Base-by-base conservation (phyloP, 2,888 invertebrate genomes). In the Polymixis flavicincta region DNA sequence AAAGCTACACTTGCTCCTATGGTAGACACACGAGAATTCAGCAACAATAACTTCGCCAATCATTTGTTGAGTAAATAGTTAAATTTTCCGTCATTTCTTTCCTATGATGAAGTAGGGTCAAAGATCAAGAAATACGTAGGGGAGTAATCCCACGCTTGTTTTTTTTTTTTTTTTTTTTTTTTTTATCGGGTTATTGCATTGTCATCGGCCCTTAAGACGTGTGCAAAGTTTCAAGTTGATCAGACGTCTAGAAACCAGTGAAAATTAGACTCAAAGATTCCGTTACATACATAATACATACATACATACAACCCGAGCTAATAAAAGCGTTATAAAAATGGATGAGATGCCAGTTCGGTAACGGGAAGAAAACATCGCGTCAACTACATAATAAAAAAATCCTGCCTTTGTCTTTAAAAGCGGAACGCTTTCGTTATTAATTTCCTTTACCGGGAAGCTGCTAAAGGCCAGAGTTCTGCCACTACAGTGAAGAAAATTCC, bases 371-470 rank as follows among this genome's bases (percentile, higher is more conserved):
- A 66, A 45, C 19, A 11, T 48, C 22, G 22, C 55, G n/a, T 71
- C n/a, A 55, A 59, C 37, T 17, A 48, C 17, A 25, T 9, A 37
- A 17, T 54, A 42, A n/a, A 71, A 11, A 54, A n/a, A n/a, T n/a
- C 50, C 28, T 22, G 37, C 48, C 76, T 55, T 67, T 48, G 42
- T 22, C 32, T 52, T 55, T 66, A 61, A 52, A 45, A 57, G 73
- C 61, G 52, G 22, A 54, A 45, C 25, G 45, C 17, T 19, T 66
- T 71, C 50, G 61, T 55, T 17, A 65, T 66, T 50, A 52, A 74
- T 74, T 74, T 75, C 60, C 66, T 57, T 55, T 59, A 13, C 45
- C n/a, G 28, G 61, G 76, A 68, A 69, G 14, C 22, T 69, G 17
- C 8, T 32, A 50, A 42, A 45, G 11, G 8, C 7, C 14, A 60